A percentile compares a stretch with the other conserved stretches of the same genome.
These are phyloP conservation scores for Pristionchus exspectatus DNA, from an alignment of 2,888 invertebrate genomes.

Conservation along the genomic window DNA sequence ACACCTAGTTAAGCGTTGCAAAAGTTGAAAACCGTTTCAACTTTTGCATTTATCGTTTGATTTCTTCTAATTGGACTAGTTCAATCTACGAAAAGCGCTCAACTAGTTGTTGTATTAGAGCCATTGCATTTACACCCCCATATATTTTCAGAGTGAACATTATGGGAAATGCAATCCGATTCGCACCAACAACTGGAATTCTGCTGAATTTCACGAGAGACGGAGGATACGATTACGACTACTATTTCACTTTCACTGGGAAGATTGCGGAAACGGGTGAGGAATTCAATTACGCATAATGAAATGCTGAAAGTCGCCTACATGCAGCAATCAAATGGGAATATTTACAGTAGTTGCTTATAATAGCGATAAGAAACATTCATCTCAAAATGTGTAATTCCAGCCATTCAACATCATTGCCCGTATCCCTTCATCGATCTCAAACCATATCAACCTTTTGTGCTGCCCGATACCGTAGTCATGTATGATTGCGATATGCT, in stretches of 20 bases:
- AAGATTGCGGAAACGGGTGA: background rate
- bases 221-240: background rate
- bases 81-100: no score
- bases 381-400: background rate
- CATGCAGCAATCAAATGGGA: no score
- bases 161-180: background rate
- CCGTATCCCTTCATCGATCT: slow-evolving; percentile 39
- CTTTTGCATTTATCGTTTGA: no score
- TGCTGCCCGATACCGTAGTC: background rate
- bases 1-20: no score
- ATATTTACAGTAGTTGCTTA: background rate
- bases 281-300: background rate
- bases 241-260: background rate
- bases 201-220: background rate
- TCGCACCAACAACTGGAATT: background rate
- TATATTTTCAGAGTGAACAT: background rate
- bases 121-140: background rate
- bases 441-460: background rate
- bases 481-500: background rate
- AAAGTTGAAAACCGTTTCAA: no score
- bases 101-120: no score
- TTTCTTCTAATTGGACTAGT: no score
- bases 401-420: background rate
- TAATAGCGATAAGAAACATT: no score
- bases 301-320: no score